These are phyloP conservation scores for Premnoplex brunnescens DNA, from an alignment of 2,797 vertebrate genomes.

Conservation along the genomic window DNA sequence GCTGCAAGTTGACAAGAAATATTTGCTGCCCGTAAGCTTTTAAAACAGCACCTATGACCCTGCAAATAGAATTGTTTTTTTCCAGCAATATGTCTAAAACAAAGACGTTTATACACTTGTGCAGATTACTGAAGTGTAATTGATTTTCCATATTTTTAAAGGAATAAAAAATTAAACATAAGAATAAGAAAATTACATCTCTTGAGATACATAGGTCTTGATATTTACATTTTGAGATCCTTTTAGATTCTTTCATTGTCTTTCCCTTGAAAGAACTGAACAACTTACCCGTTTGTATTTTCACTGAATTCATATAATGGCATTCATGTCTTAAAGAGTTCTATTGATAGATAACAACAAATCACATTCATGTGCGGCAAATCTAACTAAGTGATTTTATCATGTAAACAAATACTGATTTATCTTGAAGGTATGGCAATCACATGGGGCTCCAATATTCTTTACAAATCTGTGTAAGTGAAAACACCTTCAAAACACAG, in stretches of 20 bases:
- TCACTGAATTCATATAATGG: neutral
- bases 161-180: neutral
- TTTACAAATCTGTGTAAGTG: neutral
- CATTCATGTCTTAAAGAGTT: neutral
- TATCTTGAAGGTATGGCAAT: neutral
- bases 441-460: neutral
- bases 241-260: neutral
- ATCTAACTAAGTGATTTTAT: neutral
- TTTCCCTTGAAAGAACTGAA: neutral
- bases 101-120: neutral
- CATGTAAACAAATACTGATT: neutral
- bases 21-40: constrained; percentile 57
- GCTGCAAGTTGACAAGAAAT: constrained; percentile 70
- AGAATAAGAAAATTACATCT: neutral
- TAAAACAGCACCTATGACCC: neutral
- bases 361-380: neutral
- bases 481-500: neutral
- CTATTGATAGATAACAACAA: neutral
- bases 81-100: neutral
- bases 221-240: neutral
- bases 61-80: neutral
- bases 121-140: neutral
- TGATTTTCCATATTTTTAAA: neutral
- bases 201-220: neutral
- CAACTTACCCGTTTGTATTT: neutral